Evolutionary conservation across 1,140 invertebrate species (phyloP).

Genomic region (Harlomillsia oculata): DNA sequence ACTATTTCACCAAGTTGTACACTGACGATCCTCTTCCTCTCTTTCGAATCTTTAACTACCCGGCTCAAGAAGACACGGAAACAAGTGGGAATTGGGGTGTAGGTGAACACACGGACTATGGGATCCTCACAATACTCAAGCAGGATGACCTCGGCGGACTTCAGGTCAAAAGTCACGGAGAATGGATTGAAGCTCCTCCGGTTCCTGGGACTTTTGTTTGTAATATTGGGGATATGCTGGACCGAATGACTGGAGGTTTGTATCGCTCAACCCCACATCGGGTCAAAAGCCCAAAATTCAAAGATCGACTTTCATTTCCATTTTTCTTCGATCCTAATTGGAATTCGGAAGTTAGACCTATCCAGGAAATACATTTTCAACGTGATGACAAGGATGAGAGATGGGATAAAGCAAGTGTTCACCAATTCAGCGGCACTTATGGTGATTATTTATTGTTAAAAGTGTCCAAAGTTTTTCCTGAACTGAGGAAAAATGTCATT

Average conservation of each 20-base stretch:
- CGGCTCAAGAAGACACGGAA: neutral
- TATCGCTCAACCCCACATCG: constrained; percentile 22
- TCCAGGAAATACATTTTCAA: neutral
- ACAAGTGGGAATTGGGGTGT: constrained; percentile 6
- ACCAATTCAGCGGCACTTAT: constrained; percentile 15
- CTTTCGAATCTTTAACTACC: constrained; percentile 24
- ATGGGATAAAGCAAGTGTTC: constrained; percentile 22
- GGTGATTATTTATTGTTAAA: constrained; percentile 21
- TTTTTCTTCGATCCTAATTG: constrained; percentile 28
- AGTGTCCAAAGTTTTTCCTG: constrained; percentile 22
- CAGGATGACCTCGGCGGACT: constrained; percentile 21
- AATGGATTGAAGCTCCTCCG: constrained; percentile 25
- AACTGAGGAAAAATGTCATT: constrained; percentile 8
- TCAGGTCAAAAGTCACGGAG: constrained; percentile 6
- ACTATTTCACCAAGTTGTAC: constrained; percentile 9
- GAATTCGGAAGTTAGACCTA: constrained; percentile 3
- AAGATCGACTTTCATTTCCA: constrained; percentile 21
- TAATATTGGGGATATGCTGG: constrained; percentile 29
- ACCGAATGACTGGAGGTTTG: constrained; percentile 18
- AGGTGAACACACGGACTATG: constrained; percentile 24
- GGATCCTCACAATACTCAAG: constrained; percentile 24
- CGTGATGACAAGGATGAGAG: constrained; percentile 6
- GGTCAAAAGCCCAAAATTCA: neutral
- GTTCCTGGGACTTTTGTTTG: constrained; percentile 20
- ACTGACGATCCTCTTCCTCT: constrained; percentile 12